Conservation (phyloP, 2,888 invertebrate genomes). For the Tinea pellionella region DNA sequence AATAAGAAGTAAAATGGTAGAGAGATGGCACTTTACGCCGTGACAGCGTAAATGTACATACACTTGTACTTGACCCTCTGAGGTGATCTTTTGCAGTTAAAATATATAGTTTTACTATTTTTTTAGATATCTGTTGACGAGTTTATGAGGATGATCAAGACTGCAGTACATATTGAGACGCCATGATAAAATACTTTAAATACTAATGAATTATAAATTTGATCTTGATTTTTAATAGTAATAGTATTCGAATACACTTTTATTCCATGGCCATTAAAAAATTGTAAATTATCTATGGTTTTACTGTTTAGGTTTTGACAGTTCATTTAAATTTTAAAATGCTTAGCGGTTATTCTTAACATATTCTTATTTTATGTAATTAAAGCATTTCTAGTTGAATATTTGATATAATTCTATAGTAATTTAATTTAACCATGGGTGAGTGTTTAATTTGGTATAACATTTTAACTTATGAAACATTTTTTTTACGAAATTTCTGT, state of each 20-base stretch:
- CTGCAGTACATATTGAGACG: constrained; percentile 45
- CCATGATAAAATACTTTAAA: constrained; percentile 26
- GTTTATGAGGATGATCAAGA: constrained; percentile 59
- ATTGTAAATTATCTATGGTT: neutral
- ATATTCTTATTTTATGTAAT: too few species aligned
- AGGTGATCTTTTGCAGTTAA: too few species aligned
- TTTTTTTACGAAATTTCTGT: neutral
- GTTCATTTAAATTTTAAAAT: neutral
- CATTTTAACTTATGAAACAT: too few species aligned
- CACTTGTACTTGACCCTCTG: too few species aligned
- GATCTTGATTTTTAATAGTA: neutral
- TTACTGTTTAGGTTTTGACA: neutral
- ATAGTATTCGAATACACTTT: neutral
- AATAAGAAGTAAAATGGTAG: too few species aligned
- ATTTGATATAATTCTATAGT: too few species aligned
- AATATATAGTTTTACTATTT: too few species aligned
- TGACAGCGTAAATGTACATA: too few species aligned
- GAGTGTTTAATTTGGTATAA: too few species aligned
- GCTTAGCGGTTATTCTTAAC: neutral
- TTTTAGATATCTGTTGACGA: constrained; percentile 49
- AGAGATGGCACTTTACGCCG: too few species aligned
- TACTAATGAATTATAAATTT: neutral
- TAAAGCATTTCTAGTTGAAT: too few species aligned
- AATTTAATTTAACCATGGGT: too few species aligned
- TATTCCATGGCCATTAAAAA: neutral